These are phyloP conservation scores for Apomyelois bistriatella DNA, from an alignment of 2,888 invertebrate genomes.

Conservation along the genomic window DNA sequence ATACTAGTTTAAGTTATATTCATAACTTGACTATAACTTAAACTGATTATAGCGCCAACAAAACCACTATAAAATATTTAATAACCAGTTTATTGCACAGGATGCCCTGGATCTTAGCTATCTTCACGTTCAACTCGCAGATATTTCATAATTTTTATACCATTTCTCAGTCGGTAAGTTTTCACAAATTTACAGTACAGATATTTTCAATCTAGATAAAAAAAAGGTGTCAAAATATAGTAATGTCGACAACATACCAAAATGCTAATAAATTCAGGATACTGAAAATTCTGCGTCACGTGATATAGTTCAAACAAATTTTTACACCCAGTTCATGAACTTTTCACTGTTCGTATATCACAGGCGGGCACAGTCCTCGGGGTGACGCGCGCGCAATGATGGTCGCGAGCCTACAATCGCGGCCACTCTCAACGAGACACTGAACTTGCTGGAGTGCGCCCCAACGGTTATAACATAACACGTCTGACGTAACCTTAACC, in stretches of 20 bases:
- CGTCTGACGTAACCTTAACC: conserved; percentile 81
- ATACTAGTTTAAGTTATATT: neutral
- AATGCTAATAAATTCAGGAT: conserved; percentile 31
- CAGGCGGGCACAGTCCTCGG: conserved; percentile 70
- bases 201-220: neutral
- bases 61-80: conserved; percentile 58
- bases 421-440: conserved; percentile 78
- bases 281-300: conserved; percentile 51
- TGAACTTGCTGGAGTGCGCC: conserved; percentile 77
- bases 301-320: conserved; percentile 70
- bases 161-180: no score
- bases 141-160: neutral
- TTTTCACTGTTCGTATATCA: conserved; percentile 77
- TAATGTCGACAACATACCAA: conserved; percentile 47
- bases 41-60: conserved; percentile 21
- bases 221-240: neutral
- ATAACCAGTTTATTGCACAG: conserved; percentile 65
- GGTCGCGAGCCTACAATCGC: conserved; percentile 71
- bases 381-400: conserved; percentile 55
- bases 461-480: conserved; percentile 81
- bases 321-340: conserved; percentile 77
- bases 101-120: conserved; percentile 38
- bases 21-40: no score
- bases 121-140: neutral
- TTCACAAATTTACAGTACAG: no score